A percentile compares a stretch with the other conserved stretches of the same genome.
Conservation (phyloP, 2,888 invertebrate genomes). For the Hydrotaea cyrtoneurina region DNA sequence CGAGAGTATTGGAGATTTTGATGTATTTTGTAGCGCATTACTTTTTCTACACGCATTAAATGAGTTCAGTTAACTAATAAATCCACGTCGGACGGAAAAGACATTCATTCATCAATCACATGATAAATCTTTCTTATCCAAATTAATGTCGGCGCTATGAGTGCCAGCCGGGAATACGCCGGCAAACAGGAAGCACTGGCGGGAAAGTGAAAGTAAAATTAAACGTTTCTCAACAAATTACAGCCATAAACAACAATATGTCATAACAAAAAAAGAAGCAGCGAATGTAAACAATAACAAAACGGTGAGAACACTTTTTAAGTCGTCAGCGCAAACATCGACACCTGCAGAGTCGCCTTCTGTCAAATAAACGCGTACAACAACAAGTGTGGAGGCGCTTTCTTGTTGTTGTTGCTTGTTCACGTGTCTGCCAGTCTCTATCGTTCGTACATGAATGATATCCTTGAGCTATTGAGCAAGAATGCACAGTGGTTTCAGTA, state of each 20-base stretch:
- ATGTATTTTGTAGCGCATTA: neutral
- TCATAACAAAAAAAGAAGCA: slow-evolving; percentile 7
- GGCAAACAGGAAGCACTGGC: neutral
- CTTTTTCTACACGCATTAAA: slow-evolving; percentile 3
- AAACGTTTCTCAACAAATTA: slow-evolving; percentile 37
- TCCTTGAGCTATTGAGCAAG: no score
- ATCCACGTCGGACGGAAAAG: slow-evolving; percentile 21
- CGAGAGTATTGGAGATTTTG: slow-evolving; percentile 17
- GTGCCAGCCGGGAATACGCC: neutral
- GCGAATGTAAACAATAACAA: neutral
- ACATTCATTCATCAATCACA: slow-evolving; percentile 55
- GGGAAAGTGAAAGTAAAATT: slow-evolving; percentile 31
- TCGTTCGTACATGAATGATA: no score
- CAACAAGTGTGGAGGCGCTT: neutral
- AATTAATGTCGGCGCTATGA: slow-evolving; percentile 43
- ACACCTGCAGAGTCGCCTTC: slow-evolving; percentile 11
- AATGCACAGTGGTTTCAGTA: neutral
- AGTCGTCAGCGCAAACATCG: neutral
- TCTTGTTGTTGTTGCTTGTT: neutral
- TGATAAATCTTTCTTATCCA: slow-evolving; percentile 50
- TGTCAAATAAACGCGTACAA: neutral
- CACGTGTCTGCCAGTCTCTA: neutral
- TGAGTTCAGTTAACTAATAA: slow-evolving; percentile 58
- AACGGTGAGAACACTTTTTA: slow-evolving; percentile 6
- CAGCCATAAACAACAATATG: slow-evolving; percentile 33